These are phyloP conservation scores for Ploceus nigricollis DNA, from an alignment of 2,113 vertebrate genomes.

Conservation along the genomic window DNA sequence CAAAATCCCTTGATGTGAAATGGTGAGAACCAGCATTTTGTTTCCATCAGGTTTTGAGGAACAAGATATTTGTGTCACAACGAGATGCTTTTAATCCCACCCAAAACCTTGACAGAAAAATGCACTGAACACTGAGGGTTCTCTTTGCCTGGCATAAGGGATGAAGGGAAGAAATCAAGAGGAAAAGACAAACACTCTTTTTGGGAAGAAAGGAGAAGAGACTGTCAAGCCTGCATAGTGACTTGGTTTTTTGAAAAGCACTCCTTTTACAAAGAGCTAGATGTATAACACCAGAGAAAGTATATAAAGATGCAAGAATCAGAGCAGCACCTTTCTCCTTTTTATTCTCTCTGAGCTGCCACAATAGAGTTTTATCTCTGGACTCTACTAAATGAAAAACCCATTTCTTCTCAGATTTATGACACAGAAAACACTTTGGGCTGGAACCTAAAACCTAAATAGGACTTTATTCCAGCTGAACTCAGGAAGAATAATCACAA, in stretches of 20 bases:
- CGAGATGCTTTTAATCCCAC: background rate
- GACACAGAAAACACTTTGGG: constrained; percentile 4
- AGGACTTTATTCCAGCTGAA: background rate
- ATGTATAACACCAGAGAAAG: background rate
- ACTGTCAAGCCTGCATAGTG: background rate
- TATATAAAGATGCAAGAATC: background rate
- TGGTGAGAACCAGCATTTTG: background rate
- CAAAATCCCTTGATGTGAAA: background rate
- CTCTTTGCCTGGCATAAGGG: background rate
- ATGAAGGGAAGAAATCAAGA: background rate
- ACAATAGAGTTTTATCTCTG: background rate
- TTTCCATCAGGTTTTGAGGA: background rate
- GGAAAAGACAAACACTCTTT: background rate
- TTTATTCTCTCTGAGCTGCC: background rate
- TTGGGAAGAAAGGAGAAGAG: background rate
- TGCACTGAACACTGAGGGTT: background rate
- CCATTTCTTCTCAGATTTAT: constrained; percentile 7
- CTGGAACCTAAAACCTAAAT: background rate
- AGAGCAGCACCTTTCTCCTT: background rate
- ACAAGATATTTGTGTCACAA: background rate
- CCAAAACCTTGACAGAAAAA: constrained; percentile 22
- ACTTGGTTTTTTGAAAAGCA: background rate
- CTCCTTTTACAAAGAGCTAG: background rate
- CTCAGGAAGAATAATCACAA: background rate
- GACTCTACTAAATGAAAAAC: constrained; percentile 32